These are phyloP conservation scores for Motacilla alba DNA, from an alignment of 2,113 vertebrate genomes.

Conservation along the genomic window DNA sequence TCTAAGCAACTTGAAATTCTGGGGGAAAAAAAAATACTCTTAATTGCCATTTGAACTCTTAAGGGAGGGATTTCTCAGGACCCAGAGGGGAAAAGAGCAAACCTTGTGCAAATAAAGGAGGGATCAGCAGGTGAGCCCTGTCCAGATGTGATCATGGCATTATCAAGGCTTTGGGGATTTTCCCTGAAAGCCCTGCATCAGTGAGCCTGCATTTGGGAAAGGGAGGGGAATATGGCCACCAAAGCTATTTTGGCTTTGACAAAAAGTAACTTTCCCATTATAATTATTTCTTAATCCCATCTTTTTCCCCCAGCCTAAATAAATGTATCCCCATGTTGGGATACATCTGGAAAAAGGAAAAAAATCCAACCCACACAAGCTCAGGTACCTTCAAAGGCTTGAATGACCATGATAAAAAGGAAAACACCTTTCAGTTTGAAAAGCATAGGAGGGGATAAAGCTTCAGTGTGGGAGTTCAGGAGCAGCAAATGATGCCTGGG, in stretches of 20 bases:
- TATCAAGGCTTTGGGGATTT: not conserved
- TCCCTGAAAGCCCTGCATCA: not conserved
- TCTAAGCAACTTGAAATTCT: not conserved
- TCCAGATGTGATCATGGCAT: no score
- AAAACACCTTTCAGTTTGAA: not conserved
- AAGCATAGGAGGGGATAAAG: not conserved
- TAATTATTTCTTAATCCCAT: not conserved
- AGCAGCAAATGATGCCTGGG: not conserved
- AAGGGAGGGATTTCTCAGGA: not conserved
- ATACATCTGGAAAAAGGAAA: not conserved
- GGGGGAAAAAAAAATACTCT: not conserved
- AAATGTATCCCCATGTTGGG: no score
- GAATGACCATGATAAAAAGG: accelerated
- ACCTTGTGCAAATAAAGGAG: not conserved
- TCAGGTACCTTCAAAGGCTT: not conserved
- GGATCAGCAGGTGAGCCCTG: not conserved
- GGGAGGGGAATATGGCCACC: accelerated
- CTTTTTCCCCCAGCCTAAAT: accelerated
- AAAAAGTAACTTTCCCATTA: not conserved
- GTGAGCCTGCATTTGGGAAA: not conserved
- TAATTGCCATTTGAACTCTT: not conserved
- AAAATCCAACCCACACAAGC: not conserved
- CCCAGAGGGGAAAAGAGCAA: not conserved
- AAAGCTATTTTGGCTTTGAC: not conserved
- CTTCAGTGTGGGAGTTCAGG: not conserved